Base-by-base conservation (phyloP, 92 coral and sea anemone species). In the Isaurus tuberculatus region DNA sequence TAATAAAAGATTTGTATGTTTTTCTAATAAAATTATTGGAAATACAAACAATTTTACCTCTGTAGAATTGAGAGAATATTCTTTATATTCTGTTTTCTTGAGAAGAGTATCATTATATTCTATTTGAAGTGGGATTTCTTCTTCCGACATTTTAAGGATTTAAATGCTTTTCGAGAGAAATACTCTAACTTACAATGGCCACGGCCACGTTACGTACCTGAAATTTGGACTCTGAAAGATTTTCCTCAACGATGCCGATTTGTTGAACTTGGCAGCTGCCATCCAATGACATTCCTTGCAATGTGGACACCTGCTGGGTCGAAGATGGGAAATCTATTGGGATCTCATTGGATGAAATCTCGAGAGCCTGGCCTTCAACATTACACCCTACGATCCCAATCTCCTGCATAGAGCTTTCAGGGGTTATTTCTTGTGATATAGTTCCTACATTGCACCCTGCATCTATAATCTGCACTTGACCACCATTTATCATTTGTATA, bases 251-350 rank as follows among this genome's bases (percentile, higher is more conserved):
- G 82, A 58, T 31, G 70, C 82, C 70, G n/a, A 77, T 23, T 77
- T 77, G 69, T 23, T 77, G 49, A 23, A 58, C 53, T 77, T 77
- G 82, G 49, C 29, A 77, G 58, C 82, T 67, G 23, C 53, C 55
- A 36, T 34, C 82, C 82, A 77, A 77, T 77, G 70, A 36, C 11
- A 32, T 57, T 34, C 32, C 70, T 32, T 77, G 69, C 58, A 32
- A 22, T 20, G 22, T 32, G 51, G 58, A 34, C 15, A 31, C 82
- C 48, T 55, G 70, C 69, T 77, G 70, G 33, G 82, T 26, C 32
- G 43, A 42, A 55, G 69, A 20, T 44, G 40, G 79, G 13, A 23
- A 77, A 36, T 58, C 68, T 58, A 75, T 32, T 57, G 81, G 70
- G 15, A 77, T 58, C 53, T 77, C 70, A 33, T 77, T 69, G 19